phyloP scores from a whole-genome alignment of 2,888 invertebrate genomes.

The Plebejus argus region DNA sequence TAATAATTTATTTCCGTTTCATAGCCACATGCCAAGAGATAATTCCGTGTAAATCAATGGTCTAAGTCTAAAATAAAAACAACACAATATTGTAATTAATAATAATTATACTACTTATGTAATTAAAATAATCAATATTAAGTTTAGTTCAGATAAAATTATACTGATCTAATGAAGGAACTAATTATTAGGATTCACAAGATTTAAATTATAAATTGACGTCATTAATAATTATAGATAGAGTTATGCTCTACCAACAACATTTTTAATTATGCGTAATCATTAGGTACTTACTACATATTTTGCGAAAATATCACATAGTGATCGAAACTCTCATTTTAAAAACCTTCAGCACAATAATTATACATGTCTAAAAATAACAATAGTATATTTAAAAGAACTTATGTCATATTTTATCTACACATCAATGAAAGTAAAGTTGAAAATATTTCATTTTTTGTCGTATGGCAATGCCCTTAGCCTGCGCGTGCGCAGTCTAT shows the following conservation, averaged over 20 bases:
- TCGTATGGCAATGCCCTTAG: constrained; percentile 56
- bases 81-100: background rate
- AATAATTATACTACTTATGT: background rate
- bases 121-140: background rate
- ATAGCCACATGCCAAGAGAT: constrained; percentile 12
- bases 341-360: background rate
- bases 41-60: constrained; percentile 3
- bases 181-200: background rate
- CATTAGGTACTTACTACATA: background rate
- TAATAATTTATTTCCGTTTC: constrained; percentile 8
- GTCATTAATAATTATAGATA: background rate
- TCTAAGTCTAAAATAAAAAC: background rate
- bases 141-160: background rate
- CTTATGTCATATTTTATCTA: constrained; percentile 21
- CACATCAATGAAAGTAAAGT: constrained; percentile 8
- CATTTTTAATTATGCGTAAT: background rate
- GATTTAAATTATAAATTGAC: background rate
- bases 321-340: background rate
- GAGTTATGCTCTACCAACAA: background rate
- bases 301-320: background rate
- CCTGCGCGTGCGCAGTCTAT: constrained; percentile 70
- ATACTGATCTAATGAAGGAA: background rate
- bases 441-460: constrained; percentile 39
- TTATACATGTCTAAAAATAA: background rate
- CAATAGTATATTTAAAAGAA: background rate